These are phyloP conservation scores for Pluvianellus socialis DNA, from an alignment of 2,113 vertebrate genomes.

Conservation along the genomic window DNA sequence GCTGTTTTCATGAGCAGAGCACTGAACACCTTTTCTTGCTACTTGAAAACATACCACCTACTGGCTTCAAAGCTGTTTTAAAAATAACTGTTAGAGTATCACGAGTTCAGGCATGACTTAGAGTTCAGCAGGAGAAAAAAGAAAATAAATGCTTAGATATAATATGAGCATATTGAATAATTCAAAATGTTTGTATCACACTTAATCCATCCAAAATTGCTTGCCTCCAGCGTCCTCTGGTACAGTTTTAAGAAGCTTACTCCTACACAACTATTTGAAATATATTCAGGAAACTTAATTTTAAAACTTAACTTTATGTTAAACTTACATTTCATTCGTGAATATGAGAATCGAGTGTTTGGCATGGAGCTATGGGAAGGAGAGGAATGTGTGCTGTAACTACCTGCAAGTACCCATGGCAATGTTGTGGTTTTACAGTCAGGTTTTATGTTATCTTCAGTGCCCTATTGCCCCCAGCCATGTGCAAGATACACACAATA, in stretches of 20 bases:
- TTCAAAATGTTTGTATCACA: slow-evolving; percentile 43
- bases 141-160: slow-evolving; percentile 17
- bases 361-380: background rate
- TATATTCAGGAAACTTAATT: background rate
- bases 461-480: background rate
- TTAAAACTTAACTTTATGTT: background rate
- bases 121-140: slow-evolving; percentile 41
- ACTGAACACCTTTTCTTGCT: slow-evolving; percentile 24
- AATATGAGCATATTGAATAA: slow-evolving; percentile 45
- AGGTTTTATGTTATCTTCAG: background rate
- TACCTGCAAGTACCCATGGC: background rate
- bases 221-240: slow-evolving; percentile 30
- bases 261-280: slow-evolving; percentile 31
- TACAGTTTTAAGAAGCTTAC: slow-evolving; percentile 2
- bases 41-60: slow-evolving; percentile 44
- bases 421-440: background rate
- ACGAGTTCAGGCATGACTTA: slow-evolving; percentile 49
- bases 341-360: background rate
- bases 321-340: background rate
- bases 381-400: background rate
- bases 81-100: slow-evolving; percentile 41
- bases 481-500: background rate
- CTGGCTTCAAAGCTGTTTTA: slow-evolving; percentile 41
- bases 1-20: background rate
- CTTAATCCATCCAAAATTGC: slow-evolving; percentile 39